A percentile compares a stretch with the other conserved stretches of the same genome.
Evolutionary conservation across 2,888 invertebrate genomes (phyloP).

Genomic region (Pollenia labialis): DNA sequence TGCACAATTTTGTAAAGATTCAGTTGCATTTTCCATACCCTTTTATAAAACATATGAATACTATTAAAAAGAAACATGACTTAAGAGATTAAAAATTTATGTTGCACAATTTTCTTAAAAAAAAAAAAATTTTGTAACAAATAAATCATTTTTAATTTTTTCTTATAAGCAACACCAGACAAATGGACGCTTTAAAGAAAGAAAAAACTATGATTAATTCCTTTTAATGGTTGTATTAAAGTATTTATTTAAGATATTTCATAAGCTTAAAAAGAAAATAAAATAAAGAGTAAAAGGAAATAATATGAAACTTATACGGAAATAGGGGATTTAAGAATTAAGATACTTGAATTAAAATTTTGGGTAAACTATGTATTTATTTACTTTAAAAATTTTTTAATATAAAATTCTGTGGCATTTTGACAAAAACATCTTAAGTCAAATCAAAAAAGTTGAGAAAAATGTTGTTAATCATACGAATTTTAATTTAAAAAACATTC

Average conservation of each 20-base stretch:
- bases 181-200: constrained; percentile 45
- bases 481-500: too few species aligned
- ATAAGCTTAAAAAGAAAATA: background rate
- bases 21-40: background rate
- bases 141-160: constrained; percentile 52
- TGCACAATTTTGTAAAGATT: background rate
- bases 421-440: too few species aligned
- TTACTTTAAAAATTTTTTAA: background rate
- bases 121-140: constrained; percentile 14
- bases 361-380: background rate
- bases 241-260: constrained; percentile 3
- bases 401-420: too few species aligned
- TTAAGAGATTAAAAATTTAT: constrained; percentile 46
- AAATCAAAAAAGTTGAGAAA: too few species aligned
- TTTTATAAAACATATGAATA: constrained; percentile 10
- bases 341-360: background rate
- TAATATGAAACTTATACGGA: constrained; percentile 7
- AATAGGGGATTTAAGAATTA: constrained; percentile 29
- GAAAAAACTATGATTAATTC: constrained; percentile 9
- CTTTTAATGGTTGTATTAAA: constrained; percentile 37
- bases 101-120: background rate
- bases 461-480: too few species aligned
- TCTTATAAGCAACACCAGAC: constrained; percentile 36
- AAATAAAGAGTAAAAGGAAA: background rate
- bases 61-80: constrained; percentile 39